Evolutionary conservation across 2,797 vertebrate genomes (phyloP).

Genomic region (Phoebastria nigripes): DNA sequence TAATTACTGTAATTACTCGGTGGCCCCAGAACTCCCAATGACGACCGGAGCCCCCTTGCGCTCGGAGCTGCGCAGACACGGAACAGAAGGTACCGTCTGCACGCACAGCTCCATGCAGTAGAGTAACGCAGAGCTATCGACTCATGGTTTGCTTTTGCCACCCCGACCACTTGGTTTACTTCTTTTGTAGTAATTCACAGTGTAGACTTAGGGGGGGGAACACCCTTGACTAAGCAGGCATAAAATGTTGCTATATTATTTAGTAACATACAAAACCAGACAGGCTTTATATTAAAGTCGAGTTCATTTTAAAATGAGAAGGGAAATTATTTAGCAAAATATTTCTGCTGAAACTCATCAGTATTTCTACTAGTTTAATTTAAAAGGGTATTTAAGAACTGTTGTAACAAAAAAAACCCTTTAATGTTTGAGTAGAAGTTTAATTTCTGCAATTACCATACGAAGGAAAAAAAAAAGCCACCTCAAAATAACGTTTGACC

Average conservation of each 20-base stretch:
- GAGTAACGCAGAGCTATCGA: not conserved
- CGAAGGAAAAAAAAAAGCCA: not conserved
- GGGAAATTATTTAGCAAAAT: not conserved
- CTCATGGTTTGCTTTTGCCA: not conserved
- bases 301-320: not conserved
- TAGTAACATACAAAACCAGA: not conserved
- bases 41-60: constrained; percentile 6
- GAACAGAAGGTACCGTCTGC: not conserved
- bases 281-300: not conserved
- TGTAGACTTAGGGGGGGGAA: not conserved
- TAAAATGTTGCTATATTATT: not conserved
- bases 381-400: not conserved
- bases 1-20: not conserved
- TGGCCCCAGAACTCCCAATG: not conserved
- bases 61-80: not conserved
- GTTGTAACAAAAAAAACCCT: not conserved
- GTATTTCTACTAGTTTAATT: not conserved
- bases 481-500: not conserved
- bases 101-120: not conserved
- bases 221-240: not conserved
- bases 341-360: not conserved
- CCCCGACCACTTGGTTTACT: not conserved
- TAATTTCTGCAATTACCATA: not conserved
- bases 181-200: not conserved
- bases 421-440: not conserved